Evolutionary conservation across 2,113 vertebrate species (phyloP), one percentile per base, ranked within the genome.

Genomic region (Plectropomus leopardus): DNA sequence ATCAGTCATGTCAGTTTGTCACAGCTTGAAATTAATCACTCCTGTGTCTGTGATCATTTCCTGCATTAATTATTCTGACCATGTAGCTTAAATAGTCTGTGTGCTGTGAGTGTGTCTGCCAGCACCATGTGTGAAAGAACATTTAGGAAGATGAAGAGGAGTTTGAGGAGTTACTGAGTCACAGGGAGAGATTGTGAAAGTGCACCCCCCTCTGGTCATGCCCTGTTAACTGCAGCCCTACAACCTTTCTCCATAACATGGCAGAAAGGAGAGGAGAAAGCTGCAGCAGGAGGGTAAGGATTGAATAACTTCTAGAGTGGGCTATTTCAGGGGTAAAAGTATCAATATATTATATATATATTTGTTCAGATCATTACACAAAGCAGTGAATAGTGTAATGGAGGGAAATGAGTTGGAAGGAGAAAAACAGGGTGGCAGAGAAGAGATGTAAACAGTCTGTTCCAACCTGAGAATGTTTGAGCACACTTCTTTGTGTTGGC

Each of bases 181-280:
- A 17, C 90, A 95, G 54, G 82, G 91, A n/a, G 84, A 95, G 93
- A 80, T 91, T 90, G 88, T 95, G 89, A 86, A 95, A 95, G 81
- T 92, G 92, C 67, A 85, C 88, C 77, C 86, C 76, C 57, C 92
- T 88, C 69, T 93, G 90, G 90, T 95, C 94, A 78, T 92, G 93
- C 14, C 87, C 65, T 10, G 85, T 80, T 15, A 94, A 50, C 77
- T 94, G 91, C 82, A 95, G 64, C 42, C 89, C 45, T 0, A 90
- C 88, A 77, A 89, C 82, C 19, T 21, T 6, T 70, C 91, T 90
- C 40, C 86, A 93, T 84, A 93, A 93, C 4, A 94, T 75, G 36
- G 91, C n/a, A 42, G 68, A 51, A 44, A 24, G 70, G 69, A 76
- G 23, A 72, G 28, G 57, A 66, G 24, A 17, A 67, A 34, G 21